phyloP scores from a whole-genome alignment of 2,797 vertebrate species.

The Peromyscus attwateri region DNA sequence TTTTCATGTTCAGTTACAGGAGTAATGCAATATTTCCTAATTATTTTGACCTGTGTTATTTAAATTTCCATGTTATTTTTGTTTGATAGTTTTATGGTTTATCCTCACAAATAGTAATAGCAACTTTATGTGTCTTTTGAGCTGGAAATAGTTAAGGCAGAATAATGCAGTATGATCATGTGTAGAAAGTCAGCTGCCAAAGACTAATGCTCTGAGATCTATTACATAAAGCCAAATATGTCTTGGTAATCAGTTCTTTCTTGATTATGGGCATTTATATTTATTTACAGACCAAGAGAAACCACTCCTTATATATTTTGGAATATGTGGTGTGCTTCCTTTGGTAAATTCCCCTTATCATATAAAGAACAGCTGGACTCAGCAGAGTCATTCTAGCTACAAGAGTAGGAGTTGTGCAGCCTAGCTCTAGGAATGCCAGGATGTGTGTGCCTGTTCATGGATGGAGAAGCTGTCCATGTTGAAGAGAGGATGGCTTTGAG shows the following conservation, averaged over 20 bases:
- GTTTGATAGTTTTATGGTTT: background rate
- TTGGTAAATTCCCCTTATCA: background rate
- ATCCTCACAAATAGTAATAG: background rate
- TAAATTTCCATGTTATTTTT: background rate
- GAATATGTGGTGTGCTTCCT: background rate
- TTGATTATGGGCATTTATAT: background rate
- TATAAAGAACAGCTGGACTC: background rate
- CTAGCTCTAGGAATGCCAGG: background rate
- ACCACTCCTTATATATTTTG: background rate
- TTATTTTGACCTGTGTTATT: background rate
- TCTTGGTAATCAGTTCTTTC: background rate
- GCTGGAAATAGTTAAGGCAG: background rate
- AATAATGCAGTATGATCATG: fast-evolving
- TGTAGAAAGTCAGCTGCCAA: background rate
- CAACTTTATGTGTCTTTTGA: background rate
- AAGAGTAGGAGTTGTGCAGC: background rate
- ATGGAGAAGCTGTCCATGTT: background rate
- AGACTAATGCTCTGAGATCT: background rate
- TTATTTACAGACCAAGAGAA: background rate
- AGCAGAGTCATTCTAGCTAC: background rate
- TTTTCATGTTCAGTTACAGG: background rate
- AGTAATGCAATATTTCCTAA: too few species aligned
- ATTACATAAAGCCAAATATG: background rate
- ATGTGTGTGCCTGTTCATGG: background rate
- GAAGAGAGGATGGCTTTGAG: background rate